These are phyloP conservation scores for Plectrocnemia conspersa DNA, from an alignment of 1,140 invertebrate species.

Conservation along the genomic window DNA sequence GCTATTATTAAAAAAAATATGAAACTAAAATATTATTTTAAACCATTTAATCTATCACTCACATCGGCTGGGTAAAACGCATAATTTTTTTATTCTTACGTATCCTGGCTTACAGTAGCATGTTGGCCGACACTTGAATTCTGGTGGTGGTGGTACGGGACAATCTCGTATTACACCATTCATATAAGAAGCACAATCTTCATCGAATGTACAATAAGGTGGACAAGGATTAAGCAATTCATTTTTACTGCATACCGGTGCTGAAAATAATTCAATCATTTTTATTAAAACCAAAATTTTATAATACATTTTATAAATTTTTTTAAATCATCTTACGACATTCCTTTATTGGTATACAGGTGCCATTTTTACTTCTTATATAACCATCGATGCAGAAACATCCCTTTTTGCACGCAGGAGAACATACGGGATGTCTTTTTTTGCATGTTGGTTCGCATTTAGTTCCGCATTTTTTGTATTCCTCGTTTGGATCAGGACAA, in stretches of 20 bases:
- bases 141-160: not conserved
- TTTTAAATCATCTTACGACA: constrained; percentile 16
- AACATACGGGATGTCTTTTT: not conserved
- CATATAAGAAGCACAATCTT: constrained; percentile 4
- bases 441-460: constrained; percentile 9
- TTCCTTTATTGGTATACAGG: constrained; percentile 1
- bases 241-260: not conserved
- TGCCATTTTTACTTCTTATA: constrained; percentile 9
- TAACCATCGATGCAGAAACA: constrained; percentile 15
- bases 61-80: not conserved
- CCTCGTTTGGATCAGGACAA: constrained; percentile 8
- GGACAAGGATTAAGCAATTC: not conserved
- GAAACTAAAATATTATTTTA: no score
- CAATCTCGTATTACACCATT: constrained; percentile 9
- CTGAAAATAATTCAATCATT: no score
- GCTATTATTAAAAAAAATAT: no score
- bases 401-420: not conserved
- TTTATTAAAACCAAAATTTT: no score
- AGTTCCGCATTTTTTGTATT: not conserved
- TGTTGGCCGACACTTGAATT: constrained; percentile 1
- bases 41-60: not conserved
- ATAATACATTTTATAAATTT: no score
- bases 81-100: constrained; percentile 10
- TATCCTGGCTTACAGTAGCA: constrained; percentile 12
- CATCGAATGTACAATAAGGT: constrained; percentile 18